Evolutionary conservation across 2,797 vertebrate species (phyloP), one percentile per base, ranked within the genome.

Genomic region (Onychomys torridus): DNA sequence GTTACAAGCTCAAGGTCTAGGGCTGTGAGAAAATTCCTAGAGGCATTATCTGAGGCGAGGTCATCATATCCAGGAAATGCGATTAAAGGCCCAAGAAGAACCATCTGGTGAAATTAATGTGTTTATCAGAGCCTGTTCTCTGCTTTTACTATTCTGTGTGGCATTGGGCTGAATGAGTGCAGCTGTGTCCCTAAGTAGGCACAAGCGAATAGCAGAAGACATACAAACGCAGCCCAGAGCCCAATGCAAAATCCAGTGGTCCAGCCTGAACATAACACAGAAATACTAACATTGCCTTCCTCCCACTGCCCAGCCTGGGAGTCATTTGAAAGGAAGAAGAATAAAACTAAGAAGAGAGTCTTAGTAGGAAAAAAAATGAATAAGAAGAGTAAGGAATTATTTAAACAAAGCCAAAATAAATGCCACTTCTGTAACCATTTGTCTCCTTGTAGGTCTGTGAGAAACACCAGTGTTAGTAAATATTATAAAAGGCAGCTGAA

Each of bases 131-230:
- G 79, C 61, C 73, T 4, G 29, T 14, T 17, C 59, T 94, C 94
- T 90, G 88, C 92, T 97, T 91, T 93, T 84, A 79, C 93, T 88
- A 46, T n/a, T n/a, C 94, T 92, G 16, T 83, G 81, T 55, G 76
- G 83, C 89, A 85, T 5, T 83, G 37, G 32, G 5, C 73, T 93
- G 57, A 92, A 69, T 0, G 83, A 81, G 55, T 0, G 17, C 83
- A 98, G 94, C 88, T 97, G 94, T 96, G 94, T 93, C 84, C 63
- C 88, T 89, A 67, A 97, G 95, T 14, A 95, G 92, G 76, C 92
- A 96, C 78, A 55, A 34, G 63, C 0, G 27, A 86, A 93, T 13
- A 95, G 92, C 96, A 90, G 59, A 0, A 94, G 71, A 93, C 34
- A 12, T 49, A 69, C 77, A n/a, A 90, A 93, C 89, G 89, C 94